phyloP scores from a whole-genome alignment of 2,113 vertebrate genomes.

The Mormyrus iriodes region DNA sequence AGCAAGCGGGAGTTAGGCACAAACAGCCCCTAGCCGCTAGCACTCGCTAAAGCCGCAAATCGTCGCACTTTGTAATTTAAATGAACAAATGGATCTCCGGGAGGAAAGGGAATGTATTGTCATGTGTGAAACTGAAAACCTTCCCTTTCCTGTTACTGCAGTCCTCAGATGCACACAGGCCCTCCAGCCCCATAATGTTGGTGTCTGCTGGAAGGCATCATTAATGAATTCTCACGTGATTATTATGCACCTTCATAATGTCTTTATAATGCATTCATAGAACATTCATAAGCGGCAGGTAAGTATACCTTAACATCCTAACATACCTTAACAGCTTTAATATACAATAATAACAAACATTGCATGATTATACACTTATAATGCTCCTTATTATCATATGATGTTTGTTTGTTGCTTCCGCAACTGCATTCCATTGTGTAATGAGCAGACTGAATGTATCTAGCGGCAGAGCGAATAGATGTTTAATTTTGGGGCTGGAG shows the following conservation, averaged over 20 bases:
- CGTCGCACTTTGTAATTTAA: slow-evolving; percentile 23
- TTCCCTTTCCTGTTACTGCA: neutral
- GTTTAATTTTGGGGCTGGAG: neutral
- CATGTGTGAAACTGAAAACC: neutral
- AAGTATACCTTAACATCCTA: neutral
- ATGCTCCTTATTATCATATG: neutral
- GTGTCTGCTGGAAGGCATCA: neutral
- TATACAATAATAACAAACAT: neutral
- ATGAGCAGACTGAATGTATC: neutral
- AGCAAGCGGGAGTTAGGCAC: slow-evolving; percentile 2
- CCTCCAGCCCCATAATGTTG: neutral
- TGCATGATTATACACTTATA: neutral
- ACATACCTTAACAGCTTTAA: neutral
- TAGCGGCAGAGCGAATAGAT: neutral
- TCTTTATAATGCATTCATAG: neutral
- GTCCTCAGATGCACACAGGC: neutral
- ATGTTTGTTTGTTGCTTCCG: neutral
- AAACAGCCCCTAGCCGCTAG: slow-evolving; percentile 17
- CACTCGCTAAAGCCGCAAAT: slow-evolving; percentile 22
- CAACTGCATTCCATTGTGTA: neutral
- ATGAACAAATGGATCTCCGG: slow-evolving; percentile 16
- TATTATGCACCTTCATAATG: neutral
- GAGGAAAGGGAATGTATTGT: slow-evolving; percentile 2
- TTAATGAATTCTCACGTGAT: neutral
- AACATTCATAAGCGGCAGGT: neutral